Evolutionary conservation across 2,888 invertebrate genomes (phyloP).

Genomic region (Ophraella communa): DNA sequence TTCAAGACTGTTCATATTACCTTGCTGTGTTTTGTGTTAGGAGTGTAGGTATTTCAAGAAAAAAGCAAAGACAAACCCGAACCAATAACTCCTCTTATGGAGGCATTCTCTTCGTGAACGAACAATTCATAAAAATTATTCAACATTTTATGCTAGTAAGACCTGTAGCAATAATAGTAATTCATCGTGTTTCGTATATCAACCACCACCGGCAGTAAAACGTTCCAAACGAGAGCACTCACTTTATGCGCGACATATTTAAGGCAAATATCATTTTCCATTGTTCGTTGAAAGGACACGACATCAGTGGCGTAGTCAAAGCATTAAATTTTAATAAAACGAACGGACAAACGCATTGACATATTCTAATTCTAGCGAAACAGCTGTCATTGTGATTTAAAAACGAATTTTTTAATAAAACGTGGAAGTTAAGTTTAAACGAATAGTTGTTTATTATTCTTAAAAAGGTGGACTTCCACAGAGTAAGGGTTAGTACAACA

Average conservation of each 20-base stretch:
- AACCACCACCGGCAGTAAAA: background rate
- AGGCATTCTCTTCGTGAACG: slow-evolving; percentile 13
- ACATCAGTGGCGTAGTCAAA: slow-evolving; percentile 14
- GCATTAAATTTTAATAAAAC: too few species aligned
- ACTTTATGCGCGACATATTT: slow-evolving; percentile 20
- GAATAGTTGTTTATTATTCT: too few species aligned
- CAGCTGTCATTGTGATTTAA: too few species aligned
- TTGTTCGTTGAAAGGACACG: slow-evolving; percentile 27
- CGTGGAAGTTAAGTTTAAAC: too few species aligned
- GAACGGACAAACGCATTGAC: too few species aligned
- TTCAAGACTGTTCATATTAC: too few species aligned
- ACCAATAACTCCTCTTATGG: slow-evolving; percentile 13
- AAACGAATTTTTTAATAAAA: too few species aligned
- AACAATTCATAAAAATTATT: slow-evolving; percentile 23
- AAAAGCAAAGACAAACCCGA: slow-evolving; percentile 3
- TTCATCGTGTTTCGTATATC: slow-evolving; percentile 14
- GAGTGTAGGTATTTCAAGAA: slow-evolving; percentile 1
- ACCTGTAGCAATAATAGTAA: slow-evolving; percentile 16
- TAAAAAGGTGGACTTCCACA: too few species aligned
- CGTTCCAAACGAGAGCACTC: slow-evolving; percentile 24
- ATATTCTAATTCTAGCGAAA: background rate
- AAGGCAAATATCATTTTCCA: slow-evolving; percentile 26
- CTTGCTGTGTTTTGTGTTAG: too few species aligned
- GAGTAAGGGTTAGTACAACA: too few species aligned
- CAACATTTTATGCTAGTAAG: slow-evolving; percentile 22